Base-by-base conservation (phyloP, 2,113 vertebrate genomes). In the Microcebus murinus region DNA sequence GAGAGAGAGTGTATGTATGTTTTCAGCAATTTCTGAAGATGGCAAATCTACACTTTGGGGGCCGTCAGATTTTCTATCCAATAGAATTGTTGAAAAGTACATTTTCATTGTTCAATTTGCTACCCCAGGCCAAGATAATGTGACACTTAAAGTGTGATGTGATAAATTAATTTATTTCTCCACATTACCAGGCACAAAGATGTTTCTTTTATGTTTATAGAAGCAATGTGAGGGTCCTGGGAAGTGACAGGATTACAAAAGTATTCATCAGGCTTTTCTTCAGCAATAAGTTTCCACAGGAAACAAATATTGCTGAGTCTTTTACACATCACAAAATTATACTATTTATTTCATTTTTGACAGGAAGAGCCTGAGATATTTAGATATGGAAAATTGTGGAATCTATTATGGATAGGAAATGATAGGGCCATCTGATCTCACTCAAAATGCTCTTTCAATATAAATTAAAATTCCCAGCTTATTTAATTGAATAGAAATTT, bases 141-240 rank as follows among this genome's bases (percentile, higher is more conserved):
- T 96, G 98, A 98, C 96, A 98, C 97, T 97, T 98, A 97, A 97
- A 91, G 94, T 96, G 84, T 2, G 34, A 96, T 98, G 94, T 98
- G 97, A 98, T 96, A 98, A 98, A 98, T 98, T 98, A 97, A 98
- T 96, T 93, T 98, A 98, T 98, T 98, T 98, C 91, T 98, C 74
- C 97, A 98, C 98, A 96, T 92, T 97, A 86, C 95, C 92, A 96
- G 91, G 50, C 55, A 90, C 94, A 91, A 96, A 93, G 67, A 61
- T 59, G 36, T 79, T 94, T 95, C 89, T 83, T 93, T 74, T 42
- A 45, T 0, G 34, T 90, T 36, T 94, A 14, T 96, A 81, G 68
- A 90, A 73, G 74, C 90, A 65, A 96, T 25, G 81, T 11, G 88
- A 96, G 68, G 57, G 74, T 42, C 2, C 90, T 29, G 39, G 25